These are phyloP conservation scores for Lerema accius DNA, from an alignment of 1,140 invertebrate species.

Conservation along the genomic window DNA sequence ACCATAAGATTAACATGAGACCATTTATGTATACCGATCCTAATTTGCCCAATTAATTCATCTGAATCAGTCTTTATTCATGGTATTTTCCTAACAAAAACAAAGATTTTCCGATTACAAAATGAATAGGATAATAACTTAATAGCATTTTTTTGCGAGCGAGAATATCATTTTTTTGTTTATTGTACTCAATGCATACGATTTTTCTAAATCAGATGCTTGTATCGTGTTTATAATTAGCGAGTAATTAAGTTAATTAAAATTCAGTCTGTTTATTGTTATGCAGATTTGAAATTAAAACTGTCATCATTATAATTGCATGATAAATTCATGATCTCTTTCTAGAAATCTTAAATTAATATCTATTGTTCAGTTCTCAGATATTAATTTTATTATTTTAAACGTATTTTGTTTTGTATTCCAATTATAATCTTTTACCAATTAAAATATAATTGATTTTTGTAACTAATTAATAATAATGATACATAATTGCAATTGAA, in stretches of 20 bases:
- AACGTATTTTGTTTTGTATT: neutral
- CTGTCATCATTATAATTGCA: constrained; percentile 18
- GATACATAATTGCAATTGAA: too few species aligned
- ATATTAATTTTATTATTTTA: neutral
- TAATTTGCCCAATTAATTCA: too few species aligned
- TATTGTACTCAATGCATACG: constrained; percentile 7
- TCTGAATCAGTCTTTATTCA: too few species aligned
- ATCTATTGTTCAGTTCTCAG: neutral
- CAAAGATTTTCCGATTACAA: neutral
- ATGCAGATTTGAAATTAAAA: constrained; percentile 8
- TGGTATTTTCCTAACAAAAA: neutral
- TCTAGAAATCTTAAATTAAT: constrained; percentile 20
- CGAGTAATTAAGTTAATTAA: constrained; percentile 19
- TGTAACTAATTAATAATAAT: too few species aligned
- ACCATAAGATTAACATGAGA: too few species aligned
- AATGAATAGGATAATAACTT: neutral
- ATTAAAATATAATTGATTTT: too few species aligned
- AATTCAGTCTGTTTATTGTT: constrained; percentile 8
- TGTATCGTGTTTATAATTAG: constrained; percentile 17
- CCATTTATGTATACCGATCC: too few species aligned
- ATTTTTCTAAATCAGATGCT: constrained; percentile 14
- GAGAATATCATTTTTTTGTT: constrained; percentile 3
- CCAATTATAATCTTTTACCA: neutral
- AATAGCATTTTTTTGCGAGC: constrained; percentile 6
- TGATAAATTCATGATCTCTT: constrained; percentile 1